phyloP scores from a whole-genome alignment of 2,113 vertebrate genomes.

The Microtus richardsoni region DNA sequence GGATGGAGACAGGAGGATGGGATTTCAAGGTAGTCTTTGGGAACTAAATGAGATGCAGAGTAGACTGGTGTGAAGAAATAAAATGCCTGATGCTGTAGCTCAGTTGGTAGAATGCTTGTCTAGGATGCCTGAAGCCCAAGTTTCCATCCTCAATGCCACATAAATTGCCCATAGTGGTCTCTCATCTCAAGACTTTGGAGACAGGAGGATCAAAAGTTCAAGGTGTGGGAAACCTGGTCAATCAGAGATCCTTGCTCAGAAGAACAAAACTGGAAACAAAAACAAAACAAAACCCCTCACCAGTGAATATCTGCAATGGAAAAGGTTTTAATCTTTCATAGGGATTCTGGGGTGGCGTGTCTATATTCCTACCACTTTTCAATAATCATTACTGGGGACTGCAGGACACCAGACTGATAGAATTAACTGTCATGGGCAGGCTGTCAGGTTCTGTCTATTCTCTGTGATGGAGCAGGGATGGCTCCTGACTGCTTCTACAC shows the following conservation, averaged over 20 bases:
- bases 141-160: background rate
- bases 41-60: background rate
- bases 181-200: background rate
- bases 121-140: background rate
- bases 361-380: background rate
- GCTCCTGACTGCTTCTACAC: too few relatives aligned
- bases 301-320: background rate
- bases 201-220: background rate
- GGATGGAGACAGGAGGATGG: background rate
- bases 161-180: background rate
- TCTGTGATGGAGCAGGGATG: background rate
- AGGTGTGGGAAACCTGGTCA: background rate
- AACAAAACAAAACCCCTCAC: background rate
- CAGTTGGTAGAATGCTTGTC: background rate
- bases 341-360: background rate
- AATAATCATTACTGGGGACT: background rate
- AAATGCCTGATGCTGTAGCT: background rate
- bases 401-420: background rate
- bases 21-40: background rate
- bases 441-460: background rate
- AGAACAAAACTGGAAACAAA: background rate
- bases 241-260: background rate
- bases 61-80: background rate
- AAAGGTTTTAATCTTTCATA: background rate
- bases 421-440: background rate